Conservation (phyloP, 2,113 vertebrate genomes). For the Grammomys surdaster region DNA sequence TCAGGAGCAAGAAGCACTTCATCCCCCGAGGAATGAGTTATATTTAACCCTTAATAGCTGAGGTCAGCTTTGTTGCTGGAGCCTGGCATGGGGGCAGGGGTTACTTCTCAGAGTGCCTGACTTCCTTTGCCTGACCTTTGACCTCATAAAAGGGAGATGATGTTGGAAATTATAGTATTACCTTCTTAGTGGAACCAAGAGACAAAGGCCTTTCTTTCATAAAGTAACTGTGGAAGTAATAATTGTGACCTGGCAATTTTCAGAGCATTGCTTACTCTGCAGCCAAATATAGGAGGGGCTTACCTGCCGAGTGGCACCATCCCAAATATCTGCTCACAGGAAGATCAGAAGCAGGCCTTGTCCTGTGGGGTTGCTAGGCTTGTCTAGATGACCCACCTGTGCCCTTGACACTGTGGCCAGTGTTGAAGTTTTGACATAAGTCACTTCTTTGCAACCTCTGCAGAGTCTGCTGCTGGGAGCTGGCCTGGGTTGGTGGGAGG, state of each 20-base stretch:
- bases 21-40: slow-evolving; percentile 62
- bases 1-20: slow-evolving; percentile 66
- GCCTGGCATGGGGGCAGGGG: fast-evolving
- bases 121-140: slow-evolving; percentile 79
- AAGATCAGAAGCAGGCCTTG: slow-evolving; percentile 53
- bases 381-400: not conserved
- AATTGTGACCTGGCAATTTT: slow-evolving; percentile 82
- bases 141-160: slow-evolving; percentile 81
- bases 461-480: not conserved
- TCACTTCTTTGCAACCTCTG: not conserved
- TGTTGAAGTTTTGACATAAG: no score
- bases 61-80: slow-evolving; percentile 63
- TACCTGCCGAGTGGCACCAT: slow-evolving; percentile 42
- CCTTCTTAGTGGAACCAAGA: slow-evolving; percentile 59
- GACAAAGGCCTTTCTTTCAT: slow-evolving; percentile 68
- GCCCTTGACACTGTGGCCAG: not conserved
- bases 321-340: slow-evolving; percentile 48
- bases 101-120: slow-evolving; percentile 63
- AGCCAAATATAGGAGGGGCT: slow-evolving; percentile 68
- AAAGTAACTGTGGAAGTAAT: slow-evolving; percentile 74
- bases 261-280: slow-evolving; percentile 79
- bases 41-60: slow-evolving; percentile 35
- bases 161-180: slow-evolving; percentile 79
- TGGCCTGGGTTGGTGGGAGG: not conserved
- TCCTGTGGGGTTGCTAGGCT: not conserved